Evolutionary conservation across 35 echinoderm and acorn worm genomes (phyloP).

Genomic region (Chiridota heheva): DNA sequence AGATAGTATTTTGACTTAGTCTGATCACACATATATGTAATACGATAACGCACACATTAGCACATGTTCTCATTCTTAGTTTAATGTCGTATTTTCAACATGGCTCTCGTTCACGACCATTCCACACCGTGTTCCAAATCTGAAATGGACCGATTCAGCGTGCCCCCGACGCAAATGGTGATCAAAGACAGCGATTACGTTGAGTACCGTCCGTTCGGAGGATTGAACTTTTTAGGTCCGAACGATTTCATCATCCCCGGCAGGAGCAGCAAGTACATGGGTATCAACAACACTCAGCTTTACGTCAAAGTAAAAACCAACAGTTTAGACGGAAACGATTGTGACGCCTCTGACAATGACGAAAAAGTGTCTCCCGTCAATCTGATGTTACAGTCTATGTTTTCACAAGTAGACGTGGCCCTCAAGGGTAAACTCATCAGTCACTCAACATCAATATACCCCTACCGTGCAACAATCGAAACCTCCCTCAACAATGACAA

Average conservation of each 20-base stretch:
- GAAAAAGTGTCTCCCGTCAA: conserved; percentile 39
- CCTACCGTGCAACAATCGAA: conserved; percentile 47
- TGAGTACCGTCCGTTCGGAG: conserved; percentile 52
- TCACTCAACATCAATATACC: conserved; percentile 38
- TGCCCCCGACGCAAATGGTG: conserved; percentile 48
- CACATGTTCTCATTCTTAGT: too few relatives aligned
- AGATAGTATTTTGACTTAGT: too few relatives aligned
- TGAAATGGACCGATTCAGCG: conserved; percentile 52
- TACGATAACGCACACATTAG: too few relatives aligned
- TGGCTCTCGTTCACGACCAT: conserved; percentile 59
- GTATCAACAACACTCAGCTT: conserved; percentile 40
- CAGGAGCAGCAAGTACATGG: conserved; percentile 43
- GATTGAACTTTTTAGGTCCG: conserved; percentile 35
- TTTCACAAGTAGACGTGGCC: conserved; percentile 46
- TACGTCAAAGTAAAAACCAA: conserved; percentile 53
- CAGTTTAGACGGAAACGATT: conserved; percentile 26
- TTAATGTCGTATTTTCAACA: too few relatives aligned
- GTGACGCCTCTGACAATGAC: neutral
- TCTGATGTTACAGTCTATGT: too few relatives aligned
- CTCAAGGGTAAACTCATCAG: conserved; percentile 55
- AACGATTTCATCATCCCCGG: conserved; percentile 44
- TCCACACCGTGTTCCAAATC: conserved; percentile 61
- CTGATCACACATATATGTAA: too few relatives aligned
- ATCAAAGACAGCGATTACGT: conserved; percentile 37
- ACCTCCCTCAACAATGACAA: conserved; percentile 23